Evolutionary conservation across 2,888 invertebrate species (phyloP), one percentile per base, ranked within the genome.

Genomic region (Idaea straminata): DNA sequence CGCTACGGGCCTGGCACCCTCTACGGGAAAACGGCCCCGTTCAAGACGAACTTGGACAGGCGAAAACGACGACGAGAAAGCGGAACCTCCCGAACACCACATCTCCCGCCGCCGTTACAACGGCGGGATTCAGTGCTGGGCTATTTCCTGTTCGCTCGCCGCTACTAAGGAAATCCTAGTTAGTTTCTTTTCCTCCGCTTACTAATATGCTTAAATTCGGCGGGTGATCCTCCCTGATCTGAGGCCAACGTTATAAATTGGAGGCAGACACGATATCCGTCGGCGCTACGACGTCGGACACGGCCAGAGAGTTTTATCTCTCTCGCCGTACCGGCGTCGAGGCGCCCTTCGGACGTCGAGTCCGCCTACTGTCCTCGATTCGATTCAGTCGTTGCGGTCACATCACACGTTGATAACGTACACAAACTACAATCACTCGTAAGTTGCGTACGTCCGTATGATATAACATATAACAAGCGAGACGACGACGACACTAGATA

Each of bases 101-200:
- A 61, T 61, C 61, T 61, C 61, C 61, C 61, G 61, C 34, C 61
- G 61, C 36, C 36, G 36, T 76, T 74, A 72, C 77, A 74, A 81
- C 83, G 80, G 81, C 77, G 82, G 85, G 92, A 90, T 94, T 94
- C 91, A 88, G 93, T 88, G 94, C 91, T 36, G 36, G 36, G 36
- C 36, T 36, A 36, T 25, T 25, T 25, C 25, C 25, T 25, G 25
- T 25, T 25, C 25, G 25, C 25, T 25, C 25, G 25, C 25, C 61
- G 61, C 61, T 61, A 61, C 61, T 61, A 61, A 61, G 61, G 61
- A 61, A 61, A 61, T 61, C 61, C 61, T 61, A 61, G 61, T 61
- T 61, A 61, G 61, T 61, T 61, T 61, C 61, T 61, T 61, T 61
- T 61, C 61, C 61, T 61, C 61, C 61, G 61, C 61, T 61, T 61